Base-by-base conservation (phyloP, 1,140 invertebrate species). In the Phthorimaea operculella region DNA sequence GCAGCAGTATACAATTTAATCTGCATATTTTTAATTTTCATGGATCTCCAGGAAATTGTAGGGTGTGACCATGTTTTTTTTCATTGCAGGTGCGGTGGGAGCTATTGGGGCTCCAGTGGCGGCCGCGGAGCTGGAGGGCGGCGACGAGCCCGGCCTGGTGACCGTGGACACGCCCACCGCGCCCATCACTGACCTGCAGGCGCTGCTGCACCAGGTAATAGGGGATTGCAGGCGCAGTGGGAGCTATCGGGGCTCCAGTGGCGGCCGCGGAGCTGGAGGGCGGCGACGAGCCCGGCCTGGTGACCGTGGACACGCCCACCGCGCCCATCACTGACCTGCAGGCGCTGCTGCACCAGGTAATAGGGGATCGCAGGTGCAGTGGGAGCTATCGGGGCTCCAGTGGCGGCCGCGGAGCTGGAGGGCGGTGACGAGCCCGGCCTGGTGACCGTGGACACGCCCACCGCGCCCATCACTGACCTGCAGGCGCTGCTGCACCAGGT, bases 401-500 rank as follows among this genome's bases (percentile, higher is more conserved):
- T 70, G 7, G 70, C 79, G 0, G 78, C 72, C 1, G 81, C 81
- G 9, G 78, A 83, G 53, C 58, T 83, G 15, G 81, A 85, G 58
- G 81, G 77, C 1, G 78, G 76, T 12, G 81, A 83, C 67, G 81
- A 85, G 54, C 70, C 79, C 1, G 79, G 74, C 0, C 60, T 85
- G 9, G 78, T 85, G 0, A 71, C 71, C 17, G 79, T 76, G 18
- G 82, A 85, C 34, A 76, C 74, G 0, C 81, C 81, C 0, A 74
- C 74, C n/a, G 62, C 60, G 1, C 71, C 78, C 1, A 66, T 62
- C n/a, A 74, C 64, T 28, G 80, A 83, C 58, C 54, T 85, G 50
- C 68, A 77, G 34, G 63, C 73, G 4, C 52, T 85, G 34, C 64
- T 85, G 18, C 70, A 78, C 57, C 68, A 83, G 60, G 82, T 85